Percentiles rank a stretch among this genome's conserved stretches.
Evolutionary conservation across 2,888 invertebrate species (phyloP).

Genomic region (Diarsia rubi): DNA sequence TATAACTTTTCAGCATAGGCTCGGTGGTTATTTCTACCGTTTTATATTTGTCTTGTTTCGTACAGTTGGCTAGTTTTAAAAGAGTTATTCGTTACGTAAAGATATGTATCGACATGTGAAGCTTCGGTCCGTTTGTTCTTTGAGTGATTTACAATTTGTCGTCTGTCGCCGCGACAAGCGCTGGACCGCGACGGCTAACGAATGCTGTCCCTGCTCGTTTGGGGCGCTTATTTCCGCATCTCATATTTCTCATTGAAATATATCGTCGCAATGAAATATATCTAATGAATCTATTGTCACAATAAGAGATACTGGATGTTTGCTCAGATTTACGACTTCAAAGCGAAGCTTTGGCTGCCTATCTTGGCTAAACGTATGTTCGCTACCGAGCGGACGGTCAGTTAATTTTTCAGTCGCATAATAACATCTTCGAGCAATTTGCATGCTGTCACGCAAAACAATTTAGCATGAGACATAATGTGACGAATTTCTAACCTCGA

Average conservation of each 20-base stretch:
- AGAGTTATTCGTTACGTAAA: conserved; percentile 71
- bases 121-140: conserved; percentile 75
- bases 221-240: conserved; percentile 81
- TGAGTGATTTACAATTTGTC: conserved; percentile 81
- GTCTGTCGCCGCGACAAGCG: conserved; percentile 77
- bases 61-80: conserved; percentile 57
- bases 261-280: conserved; percentile 67
- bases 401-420: conserved; percentile 75
- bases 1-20: not conserved
- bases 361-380: conserved; percentile 62
- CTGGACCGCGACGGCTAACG: conserved; percentile 80
- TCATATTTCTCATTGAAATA: conserved; percentile 80
- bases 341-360: conserved; percentile 35
- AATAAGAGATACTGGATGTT: conserved; percentile 39
- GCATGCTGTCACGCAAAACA: conserved; percentile 83
- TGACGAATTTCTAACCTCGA: conserved; percentile 84
- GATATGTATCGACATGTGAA: conserved; percentile 76
- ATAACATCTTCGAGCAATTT: conserved; percentile 81
- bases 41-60: conserved; percentile 48
- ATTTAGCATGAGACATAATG: conserved; percentile 81
- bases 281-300: conserved; percentile 57
- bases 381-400: conserved; percentile 73
- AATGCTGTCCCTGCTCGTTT: conserved; percentile 78
- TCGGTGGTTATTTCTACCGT: conserved; percentile 23
- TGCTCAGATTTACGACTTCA: conserved; percentile 50